These are phyloP conservation scores for Diplazon laetatorius DNA, from an alignment of 2,888 invertebrate species.

Conservation along the genomic window DNA sequence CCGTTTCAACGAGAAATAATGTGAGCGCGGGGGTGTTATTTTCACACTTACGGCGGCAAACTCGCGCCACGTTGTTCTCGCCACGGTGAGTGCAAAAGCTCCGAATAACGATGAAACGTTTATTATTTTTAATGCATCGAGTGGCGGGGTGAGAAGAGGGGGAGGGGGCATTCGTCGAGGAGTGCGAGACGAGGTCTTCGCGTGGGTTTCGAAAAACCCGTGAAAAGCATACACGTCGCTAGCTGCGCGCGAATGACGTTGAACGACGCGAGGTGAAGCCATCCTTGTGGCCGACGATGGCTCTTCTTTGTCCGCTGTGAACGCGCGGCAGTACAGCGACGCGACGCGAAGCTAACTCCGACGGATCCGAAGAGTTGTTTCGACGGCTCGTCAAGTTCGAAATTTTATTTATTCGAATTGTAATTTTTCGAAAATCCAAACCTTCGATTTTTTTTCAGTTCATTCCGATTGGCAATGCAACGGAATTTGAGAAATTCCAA, in stretches of 20 bases:
- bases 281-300: neutral
- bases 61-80: conserved; percentile 47
- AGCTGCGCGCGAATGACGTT: neutral
- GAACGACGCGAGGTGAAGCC: conserved; percentile 6
- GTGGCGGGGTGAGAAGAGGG: too few species aligned
- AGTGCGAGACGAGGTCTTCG: conserved; percentile 24
- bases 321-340: neutral
- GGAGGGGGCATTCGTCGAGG: too few species aligned
- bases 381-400: too few species aligned
- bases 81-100: conserved; percentile 39
- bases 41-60: conserved; percentile 22
- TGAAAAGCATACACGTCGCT: conserved; percentile 10
- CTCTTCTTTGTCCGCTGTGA: conserved; percentile 10
- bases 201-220: conserved; percentile 11
- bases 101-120: conserved; percentile 31
- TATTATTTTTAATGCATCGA: conserved; percentile 51
- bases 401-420: too few species aligned
- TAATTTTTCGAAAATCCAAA: too few species aligned
- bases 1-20: conserved; percentile 34
- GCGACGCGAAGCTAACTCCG: neutral
- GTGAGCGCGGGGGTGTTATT: neutral
- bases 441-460: too few species aligned
- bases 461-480: too few species aligned
- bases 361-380: too few species aligned
- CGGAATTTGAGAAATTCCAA: too few species aligned